Base-by-base conservation (phyloP, 1,140 invertebrate species). In the Hyles vespertilio region DNA sequence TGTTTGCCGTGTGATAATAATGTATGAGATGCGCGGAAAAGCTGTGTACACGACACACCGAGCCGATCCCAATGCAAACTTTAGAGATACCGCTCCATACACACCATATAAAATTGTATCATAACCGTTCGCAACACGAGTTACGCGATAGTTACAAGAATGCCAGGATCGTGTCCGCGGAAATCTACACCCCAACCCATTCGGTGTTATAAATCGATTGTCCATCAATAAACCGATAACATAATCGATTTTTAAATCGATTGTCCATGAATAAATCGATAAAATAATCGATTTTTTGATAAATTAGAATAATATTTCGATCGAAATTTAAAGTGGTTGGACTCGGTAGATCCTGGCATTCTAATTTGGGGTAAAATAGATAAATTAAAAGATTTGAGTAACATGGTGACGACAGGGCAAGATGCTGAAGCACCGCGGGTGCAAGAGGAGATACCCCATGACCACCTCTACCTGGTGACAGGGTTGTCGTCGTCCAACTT, bases 391-490 rank as follows among this genome's bases (percentile, higher is more conserved):
- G 7, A 2, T 51, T n/a, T 40, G 36, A 8, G 11, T 32, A 52
- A 58, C 32, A 68, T 61, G 61, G 63, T 73, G 59, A 55, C 40
- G 50, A 51, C n/a, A 0, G 58, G 59, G 49, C 69, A 67, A 10
- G 82, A 87, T 8, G 69, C 72, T 3, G 78, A 80, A 55, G 74
- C 70, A 0, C 56, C 61, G 11, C 10, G 44, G 32, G 48, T 32
- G 11, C 69, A 61, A 55, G 82, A 84, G 58, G 81, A 82, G 64
- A 84, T 86, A 2, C 68, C 83, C 3, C 83, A 86, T 56, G 81
- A 86, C 58, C 84, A 86, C 36, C 68, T 86, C 0, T 87, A 75
- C 56, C 84, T 70, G 62, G 83, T 87, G 32, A 86, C 84, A 0
- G 84, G 84, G 3, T 56, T 87, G 55, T 84, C 84, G 1, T 78